Conservation (phyloP, 2,888 invertebrate species). For the Rhagium mordax region DNA sequence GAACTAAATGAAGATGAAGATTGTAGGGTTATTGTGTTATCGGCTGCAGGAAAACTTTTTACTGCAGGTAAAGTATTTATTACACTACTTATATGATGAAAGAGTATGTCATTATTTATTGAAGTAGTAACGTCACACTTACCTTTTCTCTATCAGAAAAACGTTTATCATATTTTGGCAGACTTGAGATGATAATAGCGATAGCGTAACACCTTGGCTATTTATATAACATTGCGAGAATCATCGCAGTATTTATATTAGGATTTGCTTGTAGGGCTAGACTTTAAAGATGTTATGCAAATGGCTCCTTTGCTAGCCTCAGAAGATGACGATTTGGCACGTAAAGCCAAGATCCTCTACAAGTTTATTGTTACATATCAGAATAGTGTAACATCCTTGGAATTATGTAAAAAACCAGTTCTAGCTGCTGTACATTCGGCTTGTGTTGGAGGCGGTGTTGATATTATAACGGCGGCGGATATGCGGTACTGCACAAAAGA, state of each 20-base stretch:
- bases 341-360: constrained; percentile 80
- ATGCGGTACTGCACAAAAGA: constrained; percentile 91
- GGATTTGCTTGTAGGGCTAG: constrained; percentile 78
- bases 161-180: no score
- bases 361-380: constrained; percentile 80
- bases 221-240: no score
- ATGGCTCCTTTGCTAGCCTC: constrained; percentile 74
- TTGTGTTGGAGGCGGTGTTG: constrained; percentile 94
- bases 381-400: constrained; percentile 84
- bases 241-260: no score
- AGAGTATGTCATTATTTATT: no score
- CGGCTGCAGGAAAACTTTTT: constrained; percentile 90
- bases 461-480: constrained; percentile 91
- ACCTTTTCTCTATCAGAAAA: no score
- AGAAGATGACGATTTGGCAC: constrained; percentile 83
- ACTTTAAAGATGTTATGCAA: constrained; percentile 77
- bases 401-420: constrained; percentile 93
- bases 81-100: no score
- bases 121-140: no score
- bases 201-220: no score
- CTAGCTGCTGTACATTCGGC: constrained; percentile 89
- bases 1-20: constrained; percentile 82
- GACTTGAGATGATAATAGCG: no score
- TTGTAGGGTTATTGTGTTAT: constrained; percentile 89
- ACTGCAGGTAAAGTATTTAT: constrained; percentile 86